These are phyloP conservation scores for Psammodynastes pulverulentus DNA, from an alignment of 2,113 vertebrate species.

Conservation along the genomic window DNA sequence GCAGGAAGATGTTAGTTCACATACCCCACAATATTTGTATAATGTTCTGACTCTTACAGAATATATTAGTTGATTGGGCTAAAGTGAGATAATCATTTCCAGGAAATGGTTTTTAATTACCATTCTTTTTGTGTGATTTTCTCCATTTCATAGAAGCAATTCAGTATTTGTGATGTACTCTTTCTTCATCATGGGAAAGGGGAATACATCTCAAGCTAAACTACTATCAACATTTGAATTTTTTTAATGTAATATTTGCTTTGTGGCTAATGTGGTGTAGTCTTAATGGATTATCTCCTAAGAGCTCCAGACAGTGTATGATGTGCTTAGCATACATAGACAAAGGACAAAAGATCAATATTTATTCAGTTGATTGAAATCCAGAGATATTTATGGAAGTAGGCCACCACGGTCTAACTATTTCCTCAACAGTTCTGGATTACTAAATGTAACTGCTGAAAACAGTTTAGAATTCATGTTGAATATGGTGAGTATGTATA, in stretches of 20 bases:
- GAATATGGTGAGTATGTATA: constrained; percentile 15
- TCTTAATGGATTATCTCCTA: constrained; percentile 44
- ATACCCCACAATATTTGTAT: background rate
- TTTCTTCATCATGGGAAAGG: constrained; percentile 50
- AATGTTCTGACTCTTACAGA: constrained; percentile 30
- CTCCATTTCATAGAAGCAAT: constrained; percentile 41
- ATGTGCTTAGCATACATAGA: constrained; percentile 33
- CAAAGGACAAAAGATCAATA: constrained; percentile 48
- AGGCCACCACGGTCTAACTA: constrained; percentile 16
- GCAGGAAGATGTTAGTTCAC: background rate
- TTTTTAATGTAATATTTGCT: constrained; percentile 62
- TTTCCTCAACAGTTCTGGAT: constrained; percentile 21
- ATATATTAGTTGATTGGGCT: constrained; percentile 41
- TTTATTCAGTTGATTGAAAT: constrained; percentile 62
- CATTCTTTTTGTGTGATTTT: constrained; percentile 51
- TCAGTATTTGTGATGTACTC: constrained; percentile 47
- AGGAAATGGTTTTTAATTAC: constrained; percentile 48
- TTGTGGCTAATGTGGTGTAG: constrained; percentile 53
- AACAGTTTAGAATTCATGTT: constrained; percentile 19
- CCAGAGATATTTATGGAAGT: constrained; percentile 23
- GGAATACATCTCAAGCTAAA: constrained; percentile 49
- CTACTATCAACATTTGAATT: constrained; percentile 55
- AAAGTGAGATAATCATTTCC: constrained; percentile 48
- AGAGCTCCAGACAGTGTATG: constrained; percentile 29
- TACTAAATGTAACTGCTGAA: constrained; percentile 25